Base-by-base conservation (phyloP, 2,797 vertebrate genomes). In the Lateolabrax maculatus region DNA sequence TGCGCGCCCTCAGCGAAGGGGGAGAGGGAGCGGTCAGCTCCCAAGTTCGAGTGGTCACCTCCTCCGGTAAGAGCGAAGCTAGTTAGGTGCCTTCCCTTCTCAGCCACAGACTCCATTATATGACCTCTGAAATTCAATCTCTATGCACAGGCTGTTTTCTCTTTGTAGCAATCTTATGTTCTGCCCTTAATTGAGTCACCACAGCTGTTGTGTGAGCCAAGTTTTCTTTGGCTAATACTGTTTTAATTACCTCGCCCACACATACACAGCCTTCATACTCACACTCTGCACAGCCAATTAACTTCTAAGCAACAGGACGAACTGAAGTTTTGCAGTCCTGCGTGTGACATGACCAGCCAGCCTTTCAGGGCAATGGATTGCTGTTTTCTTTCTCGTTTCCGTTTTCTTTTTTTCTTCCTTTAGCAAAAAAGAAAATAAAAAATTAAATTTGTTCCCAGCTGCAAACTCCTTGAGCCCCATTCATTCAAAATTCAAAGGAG, bases 1-100 rank as follows among this genome's bases (percentile, higher is more conserved):
- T 99, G 53, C 95, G 97, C 15, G 96, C 97, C 0, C 95, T 97
- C 80, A 97, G 98, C 34, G 97, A 99, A 92, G 98, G 98, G 39
- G 98, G 98, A 9, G 98, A 99, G 80, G 97, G 97, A 57, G 95
- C 96, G 0, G 89, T 96, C 19, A 97, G 97, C 89, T 94, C 97
- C 53, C 97, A 97, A 61, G 96, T 98, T 75, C 96, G 97, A 90
- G 91, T 99, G 44, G 96, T 97, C 60, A 98, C 97, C 62, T 97
- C 97, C 88, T 97, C 97, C 83, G 98, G 98, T 99, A 93, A 94
- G 93, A 43, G 31, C 1, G 3, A 55, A 49, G 34, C 31, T n/a
- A 46, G 63, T 64, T 55, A 57, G 61, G 13, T 2, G 6, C 53
- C 58, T 51, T 37, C 23, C n/a, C 13, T 44, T 19, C 31, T 39